phyloP scores from a whole-genome alignment of 2,888 invertebrate genomes.

The Rapana venosa region DNA sequence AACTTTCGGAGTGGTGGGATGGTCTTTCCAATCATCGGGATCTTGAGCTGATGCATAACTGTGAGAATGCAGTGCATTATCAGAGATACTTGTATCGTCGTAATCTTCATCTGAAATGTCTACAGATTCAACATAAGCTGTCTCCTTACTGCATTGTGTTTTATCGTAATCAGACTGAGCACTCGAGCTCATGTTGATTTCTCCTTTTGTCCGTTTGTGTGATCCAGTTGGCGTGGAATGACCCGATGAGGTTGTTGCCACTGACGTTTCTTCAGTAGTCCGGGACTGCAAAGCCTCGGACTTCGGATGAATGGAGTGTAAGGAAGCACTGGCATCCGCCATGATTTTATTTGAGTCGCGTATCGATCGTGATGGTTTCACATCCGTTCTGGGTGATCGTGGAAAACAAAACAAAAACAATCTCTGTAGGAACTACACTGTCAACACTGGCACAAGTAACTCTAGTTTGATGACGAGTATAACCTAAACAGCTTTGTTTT shows the following conservation, averaged over 20 bases:
- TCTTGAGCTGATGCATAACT: background rate
- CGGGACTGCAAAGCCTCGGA: background rate
- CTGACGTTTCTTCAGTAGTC: background rate
- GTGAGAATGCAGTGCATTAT: background rate
- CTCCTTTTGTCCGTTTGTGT: background rate
- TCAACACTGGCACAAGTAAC: too few relatives aligned
- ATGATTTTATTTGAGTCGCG: constrained; percentile 31
- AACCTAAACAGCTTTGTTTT: too few relatives aligned
- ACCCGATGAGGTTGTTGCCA: background rate
- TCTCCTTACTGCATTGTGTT: background rate
- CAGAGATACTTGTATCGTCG: background rate
- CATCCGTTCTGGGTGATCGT: background rate
- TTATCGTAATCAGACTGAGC: background rate
- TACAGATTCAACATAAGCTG: background rate
- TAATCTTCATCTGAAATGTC: background rate
- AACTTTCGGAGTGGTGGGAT: background rate
- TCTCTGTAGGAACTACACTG: background rate
- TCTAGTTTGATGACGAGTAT: too few relatives aligned
- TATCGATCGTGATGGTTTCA: constrained; percentile 26
- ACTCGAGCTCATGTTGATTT: background rate
- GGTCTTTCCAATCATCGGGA: background rate
- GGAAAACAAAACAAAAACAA: background rate
- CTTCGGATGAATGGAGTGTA: background rate
- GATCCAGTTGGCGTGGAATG: background rate
- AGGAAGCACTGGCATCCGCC: constrained; percentile 9